Percentiles rank a stretch among this genome's conserved stretches.
phyloP scores from a whole-genome alignment of 2,113 vertebrate genomes.

The Salminus brasiliensis region DNA sequence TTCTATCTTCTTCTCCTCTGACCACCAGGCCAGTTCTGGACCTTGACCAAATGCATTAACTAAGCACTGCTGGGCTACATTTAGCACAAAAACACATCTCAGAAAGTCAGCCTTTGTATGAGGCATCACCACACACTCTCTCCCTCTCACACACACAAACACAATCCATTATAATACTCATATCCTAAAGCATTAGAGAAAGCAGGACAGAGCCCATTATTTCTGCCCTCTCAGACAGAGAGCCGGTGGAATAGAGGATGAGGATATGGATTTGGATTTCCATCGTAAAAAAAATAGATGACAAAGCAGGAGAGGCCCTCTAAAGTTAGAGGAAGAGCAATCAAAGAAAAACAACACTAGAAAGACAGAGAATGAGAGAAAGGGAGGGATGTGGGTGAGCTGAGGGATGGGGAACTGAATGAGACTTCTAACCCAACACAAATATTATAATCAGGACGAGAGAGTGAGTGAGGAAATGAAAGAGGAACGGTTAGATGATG shows the following conservation, averaged over 20 bases:
- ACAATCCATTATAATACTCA: background rate
- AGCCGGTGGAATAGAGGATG: conserved; percentile 9
- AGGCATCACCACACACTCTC: background rate
- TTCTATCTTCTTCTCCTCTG: background rate
- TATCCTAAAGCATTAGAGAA: conserved; percentile 23
- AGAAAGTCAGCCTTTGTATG: background rate
- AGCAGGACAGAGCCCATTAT: conserved; percentile 1
- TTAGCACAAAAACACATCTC: background rate
- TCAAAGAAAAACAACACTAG: background rate
- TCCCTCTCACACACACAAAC: background rate
- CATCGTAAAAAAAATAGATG: background rate
- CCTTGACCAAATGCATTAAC: background rate
- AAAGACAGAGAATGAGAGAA: background rate
- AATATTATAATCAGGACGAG: background rate
- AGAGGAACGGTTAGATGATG: background rate
- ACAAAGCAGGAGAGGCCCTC: background rate
- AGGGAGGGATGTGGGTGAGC: background rate
- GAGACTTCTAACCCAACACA: background rate
- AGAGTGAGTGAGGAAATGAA: background rate
- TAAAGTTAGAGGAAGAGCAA: background rate
- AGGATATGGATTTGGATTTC: background rate
- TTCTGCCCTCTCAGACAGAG: conserved; percentile 4
- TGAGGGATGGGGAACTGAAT: background rate
- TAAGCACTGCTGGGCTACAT: background rate
- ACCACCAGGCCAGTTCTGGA: background rate